Evolutionary conservation across 2,888 invertebrate species (phyloP), one percentile per base, ranked within the genome.

Genomic region (Hyalella azteca): DNA sequence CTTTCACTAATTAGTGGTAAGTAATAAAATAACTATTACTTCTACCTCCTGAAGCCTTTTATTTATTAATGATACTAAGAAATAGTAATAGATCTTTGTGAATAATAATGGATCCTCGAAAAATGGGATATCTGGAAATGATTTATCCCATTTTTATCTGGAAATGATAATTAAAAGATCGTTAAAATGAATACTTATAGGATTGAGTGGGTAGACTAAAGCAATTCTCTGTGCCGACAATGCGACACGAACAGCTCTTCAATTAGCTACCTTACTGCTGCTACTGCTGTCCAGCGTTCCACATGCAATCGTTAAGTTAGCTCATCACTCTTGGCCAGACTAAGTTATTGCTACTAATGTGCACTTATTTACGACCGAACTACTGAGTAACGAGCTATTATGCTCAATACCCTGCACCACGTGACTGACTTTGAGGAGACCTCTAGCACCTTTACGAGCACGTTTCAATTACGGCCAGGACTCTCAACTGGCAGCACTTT

Each of bases 311-410:
- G 66, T 66, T 66, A 66, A 66, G 66, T 66, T 66, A 19, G 36
- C 19, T 19, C 66, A 66, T 66, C 66, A 66, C 66, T 66, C 66
- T 29, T 66, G 36, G n/a, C 66, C 66, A 32, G 66, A 66, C 36
- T 66, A 66, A 66, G 66, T 66, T 66, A 66, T 29, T 66, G 66
- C 66, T 66, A 22, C 66, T 66, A 66, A 66, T 66, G 66, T 66
- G 29, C 36, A 19, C 36, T 66, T 66, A 36, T 66, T 36, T 66
- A 66, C 36, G 66, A 66, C 36, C 36, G 19, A 66, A 66, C 15
- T 66, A 36, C 66, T 66, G 66, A 66, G 36, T 66, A 66, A 66
- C 66, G 66, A 66, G 66, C 66, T 66, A 66, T 66, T 29, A 15
- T 15, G 66, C n/a, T 36, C 66, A 66, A 11, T 66, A 36, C 66